These are phyloP conservation scores for Leucoraja erinaceus DNA, from an alignment of 2,113 vertebrate species.

Conservation along the genomic window DNA sequence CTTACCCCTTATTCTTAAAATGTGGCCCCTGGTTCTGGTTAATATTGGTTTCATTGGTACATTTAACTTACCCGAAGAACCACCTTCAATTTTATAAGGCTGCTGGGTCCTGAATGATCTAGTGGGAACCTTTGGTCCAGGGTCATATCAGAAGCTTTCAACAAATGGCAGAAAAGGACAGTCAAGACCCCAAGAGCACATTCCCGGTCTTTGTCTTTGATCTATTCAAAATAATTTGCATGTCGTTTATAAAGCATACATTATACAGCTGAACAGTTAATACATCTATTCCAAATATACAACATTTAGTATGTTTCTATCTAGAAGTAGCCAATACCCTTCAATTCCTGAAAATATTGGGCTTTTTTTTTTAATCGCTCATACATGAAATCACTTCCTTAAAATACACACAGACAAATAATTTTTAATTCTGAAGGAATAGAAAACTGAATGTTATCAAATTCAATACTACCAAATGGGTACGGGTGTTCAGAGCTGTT, in stretches of 20 bases:
- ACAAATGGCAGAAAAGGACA: constrained; percentile 67
- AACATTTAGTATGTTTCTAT: background rate
- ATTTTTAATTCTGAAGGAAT: background rate
- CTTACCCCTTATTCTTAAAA: too few relatives aligned
- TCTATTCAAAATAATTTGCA: constrained; percentile 51
- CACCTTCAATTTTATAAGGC: constrained; percentile 81
- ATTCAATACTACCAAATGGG: background rate
- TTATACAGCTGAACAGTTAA: background rate
- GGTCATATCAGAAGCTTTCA: constrained; percentile 62
- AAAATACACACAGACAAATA: background rate
- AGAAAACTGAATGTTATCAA: background rate
- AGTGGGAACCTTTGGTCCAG: constrained; percentile 77
- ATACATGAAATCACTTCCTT: background rate
- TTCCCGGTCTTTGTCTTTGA: constrained; percentile 75
- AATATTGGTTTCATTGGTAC: background rate
- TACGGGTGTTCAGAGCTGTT: too few relatives aligned
- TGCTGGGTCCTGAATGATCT: constrained; percentile 77
- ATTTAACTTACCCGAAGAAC: constrained; percentile 68
- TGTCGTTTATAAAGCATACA: background rate
- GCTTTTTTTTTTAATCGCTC: background rate
- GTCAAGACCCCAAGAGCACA: constrained; percentile 65
- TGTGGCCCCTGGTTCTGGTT: too few relatives aligned
- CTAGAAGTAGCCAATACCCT: background rate
- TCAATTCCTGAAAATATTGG: background rate
- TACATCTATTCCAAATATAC: background rate